A percentile compares a stretch with the other conserved stretches of the same genome.
Conservation (phyloP, 2,888 invertebrate species). For the Thumatha senex region DNA sequence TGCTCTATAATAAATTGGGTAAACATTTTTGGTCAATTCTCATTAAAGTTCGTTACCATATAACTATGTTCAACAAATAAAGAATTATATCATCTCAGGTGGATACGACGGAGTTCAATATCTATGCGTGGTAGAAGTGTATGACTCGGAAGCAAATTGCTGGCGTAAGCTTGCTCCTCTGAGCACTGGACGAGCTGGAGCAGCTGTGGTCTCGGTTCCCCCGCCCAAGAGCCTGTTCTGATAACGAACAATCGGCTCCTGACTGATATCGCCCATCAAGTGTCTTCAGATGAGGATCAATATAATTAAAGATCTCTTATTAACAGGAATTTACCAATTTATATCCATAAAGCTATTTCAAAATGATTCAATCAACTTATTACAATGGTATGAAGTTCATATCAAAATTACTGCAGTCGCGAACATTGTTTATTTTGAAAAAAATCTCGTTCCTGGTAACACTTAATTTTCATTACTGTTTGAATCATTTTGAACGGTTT, state of each 20-base stretch:
- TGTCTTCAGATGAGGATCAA: constrained; percentile 11
- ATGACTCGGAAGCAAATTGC: constrained; percentile 92
- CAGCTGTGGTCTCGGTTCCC: constrained; percentile 90
- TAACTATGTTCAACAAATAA: background rate
- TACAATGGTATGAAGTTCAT: no score
- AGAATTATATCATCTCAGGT: constrained; percentile 72
- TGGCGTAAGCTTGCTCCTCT: constrained; percentile 91
- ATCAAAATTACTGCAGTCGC: no score
- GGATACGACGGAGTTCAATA: constrained; percentile 97
- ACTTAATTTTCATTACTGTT: no score
- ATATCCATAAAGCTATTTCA: no score
- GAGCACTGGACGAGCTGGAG: constrained; percentile 93
- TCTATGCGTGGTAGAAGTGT: constrained; percentile 93
- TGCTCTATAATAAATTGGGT: no score
- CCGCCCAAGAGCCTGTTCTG: constrained; percentile 65
- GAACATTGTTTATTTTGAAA: no score
- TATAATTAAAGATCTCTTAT: background rate
- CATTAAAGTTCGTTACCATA: no score
- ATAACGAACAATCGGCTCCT: constrained; percentile 46
- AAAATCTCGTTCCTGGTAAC: no score
- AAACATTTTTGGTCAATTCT: no score
- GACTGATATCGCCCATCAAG: constrained; percentile 17
- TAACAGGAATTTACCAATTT: background rate
- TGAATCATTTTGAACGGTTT: no score
- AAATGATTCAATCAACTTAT: no score